Evolutionary conservation across 1,140 invertebrate genomes (phyloP), one percentile per base, ranked within the genome.

Genomic region (Drosophila littoralis): DNA sequence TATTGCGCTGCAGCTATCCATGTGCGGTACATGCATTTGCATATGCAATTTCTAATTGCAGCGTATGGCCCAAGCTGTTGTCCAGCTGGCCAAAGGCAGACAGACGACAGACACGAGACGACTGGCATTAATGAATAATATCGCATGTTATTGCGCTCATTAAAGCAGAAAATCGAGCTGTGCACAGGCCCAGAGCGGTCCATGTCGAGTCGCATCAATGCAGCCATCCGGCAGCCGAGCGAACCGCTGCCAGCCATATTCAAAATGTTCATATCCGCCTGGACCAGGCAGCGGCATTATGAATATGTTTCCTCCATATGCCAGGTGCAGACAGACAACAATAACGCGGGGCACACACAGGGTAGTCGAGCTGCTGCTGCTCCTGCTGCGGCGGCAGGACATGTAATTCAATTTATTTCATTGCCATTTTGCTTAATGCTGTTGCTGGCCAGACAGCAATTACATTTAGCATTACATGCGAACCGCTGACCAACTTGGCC

Each of bases 361-460:
- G 8, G 13, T 6, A 6, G 12, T n/a, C 38, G n/a, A 36, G 35
- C 22, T 28, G 35, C 35, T 8, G 7, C 12, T n/a, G 38, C 5
- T 40, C 13, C 28, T 8, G 42, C 13, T 33, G 42, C 9, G 45
- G 40, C 52, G 36, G 32, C 58, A 70, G 72, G 67, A 59, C 46
- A 70, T 71, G 65, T 68, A 75, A 75, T 75, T 75, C 59, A 75
- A 75, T 75, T 75, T 59, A 69, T 70, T 70, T 70, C 72, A 75
- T 75, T 58, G 13, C 15, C 10, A 15, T 6, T 52, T 6, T 52
- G 38, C 17, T 28, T 35, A 12, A 15, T 50, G 57, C 6, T 9
- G 12, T 33, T 28, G 45, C 40, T 38, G 59, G 59, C 32, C 35
- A 32, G 35, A 10, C 36, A 33, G 64, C 72, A 70, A 75, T 75